Percentiles rank a stretch among this genome's conserved stretches.
These are phyloP conservation scores for Muschampia plurimacula DNA, from an alignment of 2,888 invertebrate genomes.

Conservation along the genomic window DNA sequence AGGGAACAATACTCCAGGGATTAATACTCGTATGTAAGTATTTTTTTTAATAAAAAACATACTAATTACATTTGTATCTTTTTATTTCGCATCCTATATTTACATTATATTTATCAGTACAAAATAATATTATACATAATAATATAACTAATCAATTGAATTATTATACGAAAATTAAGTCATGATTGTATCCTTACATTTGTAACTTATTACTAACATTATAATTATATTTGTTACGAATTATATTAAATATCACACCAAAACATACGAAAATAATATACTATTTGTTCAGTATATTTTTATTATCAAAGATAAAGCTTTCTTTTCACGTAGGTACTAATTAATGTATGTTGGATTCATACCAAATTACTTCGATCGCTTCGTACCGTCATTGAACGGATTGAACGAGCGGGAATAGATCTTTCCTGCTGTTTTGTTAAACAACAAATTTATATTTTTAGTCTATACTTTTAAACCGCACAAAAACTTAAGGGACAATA, in stretches of 20 bases:
- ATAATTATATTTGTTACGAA: slow-evolving; percentile 37
- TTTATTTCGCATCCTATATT: slow-evolving; percentile 43
- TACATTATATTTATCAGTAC: slow-evolving; percentile 44
- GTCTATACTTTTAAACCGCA: too few relatives aligned
- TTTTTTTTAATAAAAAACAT: too few relatives aligned
- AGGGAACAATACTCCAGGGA: too few relatives aligned
- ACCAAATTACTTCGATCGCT: background rate
- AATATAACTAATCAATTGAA: background rate
- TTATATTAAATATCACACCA: slow-evolving; percentile 72
- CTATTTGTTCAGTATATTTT: slow-evolving; percentile 43
- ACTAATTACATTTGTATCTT: background rate
- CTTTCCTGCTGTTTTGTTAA: background rate
- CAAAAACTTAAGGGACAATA: too few relatives aligned
- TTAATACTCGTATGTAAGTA: too few relatives aligned
- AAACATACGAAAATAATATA: slow-evolving; percentile 54
- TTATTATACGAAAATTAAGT: slow-evolving; percentile 31
- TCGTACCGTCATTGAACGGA: background rate
- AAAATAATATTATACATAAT: slow-evolving; percentile 34
- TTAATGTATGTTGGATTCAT: background rate
- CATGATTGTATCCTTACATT: slow-evolving; percentile 20
- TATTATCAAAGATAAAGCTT: slow-evolving; percentile 1
- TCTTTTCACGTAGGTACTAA: slow-evolving; percentile 5
- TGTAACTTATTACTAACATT: slow-evolving; percentile 31
- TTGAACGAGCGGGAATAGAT: background rate
- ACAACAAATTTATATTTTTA: too few relatives aligned